Conservation (phyloP, 2,113 vertebrate species). For the Elaphurus davidianus region DNA sequence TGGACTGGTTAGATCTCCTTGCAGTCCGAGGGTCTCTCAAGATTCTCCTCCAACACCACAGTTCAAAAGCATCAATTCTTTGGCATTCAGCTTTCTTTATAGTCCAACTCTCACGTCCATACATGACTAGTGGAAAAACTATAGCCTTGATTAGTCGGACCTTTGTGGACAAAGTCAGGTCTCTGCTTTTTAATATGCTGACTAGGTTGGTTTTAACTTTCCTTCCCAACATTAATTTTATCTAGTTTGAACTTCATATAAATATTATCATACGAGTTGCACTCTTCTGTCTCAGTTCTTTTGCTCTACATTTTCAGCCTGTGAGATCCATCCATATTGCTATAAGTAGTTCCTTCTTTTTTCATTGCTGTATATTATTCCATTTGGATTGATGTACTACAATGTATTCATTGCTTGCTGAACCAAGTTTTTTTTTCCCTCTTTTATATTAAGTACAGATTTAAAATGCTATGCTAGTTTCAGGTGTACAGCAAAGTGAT, state of each 20-base stretch:
- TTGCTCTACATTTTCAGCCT: not conserved
- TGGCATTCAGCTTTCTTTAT: fast-evolving
- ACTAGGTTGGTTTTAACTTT: not conserved
- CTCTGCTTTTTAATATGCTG: not conserved
- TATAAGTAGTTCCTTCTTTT: not conserved
- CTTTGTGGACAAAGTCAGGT: not conserved
- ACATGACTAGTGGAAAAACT: not conserved
- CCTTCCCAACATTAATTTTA: not conserved
- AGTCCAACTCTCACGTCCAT: not conserved
- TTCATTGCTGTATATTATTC: not conserved
- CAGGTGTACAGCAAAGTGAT: not conserved
- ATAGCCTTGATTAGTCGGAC: not conserved
- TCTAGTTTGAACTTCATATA: not conserved
- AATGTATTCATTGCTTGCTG: not conserved
- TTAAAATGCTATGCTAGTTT: not conserved
- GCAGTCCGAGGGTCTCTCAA: not conserved
- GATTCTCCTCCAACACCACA: not conserved
- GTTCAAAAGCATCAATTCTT: not conserved
- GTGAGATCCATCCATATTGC: not conserved
- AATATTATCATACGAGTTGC: not conserved
- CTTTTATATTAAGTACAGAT: not conserved
- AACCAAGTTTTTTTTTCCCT: not conserved
- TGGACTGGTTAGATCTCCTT: not conserved
- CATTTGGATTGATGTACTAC: not conserved
- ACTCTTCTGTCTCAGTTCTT: not conserved